Percentiles rank a stretch among this genome's conserved stretches.
Conservation (phyloP, 2,888 invertebrate species). For the Drosophila imparisetae region DNA sequence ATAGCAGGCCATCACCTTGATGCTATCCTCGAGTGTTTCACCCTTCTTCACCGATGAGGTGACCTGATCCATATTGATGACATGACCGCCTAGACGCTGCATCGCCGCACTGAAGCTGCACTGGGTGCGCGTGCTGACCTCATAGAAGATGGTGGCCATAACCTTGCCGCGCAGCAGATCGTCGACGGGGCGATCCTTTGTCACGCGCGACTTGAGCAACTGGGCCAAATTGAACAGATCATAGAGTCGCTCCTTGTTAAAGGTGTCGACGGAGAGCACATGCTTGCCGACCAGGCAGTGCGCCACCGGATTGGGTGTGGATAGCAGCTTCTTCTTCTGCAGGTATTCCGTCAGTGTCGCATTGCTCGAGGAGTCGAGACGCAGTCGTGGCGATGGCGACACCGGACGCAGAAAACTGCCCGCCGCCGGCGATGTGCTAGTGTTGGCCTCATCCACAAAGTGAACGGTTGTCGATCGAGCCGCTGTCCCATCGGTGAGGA, state of each 20-base stretch:
- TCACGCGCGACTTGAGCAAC: slow-evolving; percentile 91
- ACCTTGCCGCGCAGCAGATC: slow-evolving; percentile 96
- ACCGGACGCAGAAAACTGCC: slow-evolving; percentile 86
- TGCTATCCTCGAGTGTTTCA: slow-evolving; percentile 95
- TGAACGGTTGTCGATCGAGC: slow-evolving; percentile 43
- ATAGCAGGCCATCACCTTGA: slow-evolving; percentile 95
- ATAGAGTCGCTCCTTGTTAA: slow-evolving; percentile 95
- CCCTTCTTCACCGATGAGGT: slow-evolving; percentile 98
- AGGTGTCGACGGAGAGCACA: slow-evolving; percentile 93
- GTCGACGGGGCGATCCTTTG: slow-evolving; percentile 93
- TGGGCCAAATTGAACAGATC: slow-evolving; percentile 97
- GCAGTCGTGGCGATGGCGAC: slow-evolving; percentile 85
- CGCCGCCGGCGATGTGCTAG: slow-evolving; percentile 26
- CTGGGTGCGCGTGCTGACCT: slow-evolving; percentile 98
- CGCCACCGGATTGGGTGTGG: slow-evolving; percentile 85
- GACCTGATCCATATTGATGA: slow-evolving; percentile 94
- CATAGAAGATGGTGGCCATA: slow-evolving; percentile 98
- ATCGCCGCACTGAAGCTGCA: slow-evolving; percentile 99
- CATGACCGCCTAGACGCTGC: slow-evolving; percentile 97
- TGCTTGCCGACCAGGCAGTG: slow-evolving; percentile 89
- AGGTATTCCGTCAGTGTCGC: slow-evolving; percentile 84
- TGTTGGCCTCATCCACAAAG: slow-evolving; percentile 51
- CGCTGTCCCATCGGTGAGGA: slow-evolving; percentile 80
- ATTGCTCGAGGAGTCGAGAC: slow-evolving; percentile 87
- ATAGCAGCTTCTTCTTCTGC: slow-evolving; percentile 84